A percentile compares a stretch with the other conserved stretches of the same genome.
These are phyloP conservation scores for Caenorhabditis imperialis DNA, from an alignment of 2,888 invertebrate species.

Conservation along the genomic window DNA sequence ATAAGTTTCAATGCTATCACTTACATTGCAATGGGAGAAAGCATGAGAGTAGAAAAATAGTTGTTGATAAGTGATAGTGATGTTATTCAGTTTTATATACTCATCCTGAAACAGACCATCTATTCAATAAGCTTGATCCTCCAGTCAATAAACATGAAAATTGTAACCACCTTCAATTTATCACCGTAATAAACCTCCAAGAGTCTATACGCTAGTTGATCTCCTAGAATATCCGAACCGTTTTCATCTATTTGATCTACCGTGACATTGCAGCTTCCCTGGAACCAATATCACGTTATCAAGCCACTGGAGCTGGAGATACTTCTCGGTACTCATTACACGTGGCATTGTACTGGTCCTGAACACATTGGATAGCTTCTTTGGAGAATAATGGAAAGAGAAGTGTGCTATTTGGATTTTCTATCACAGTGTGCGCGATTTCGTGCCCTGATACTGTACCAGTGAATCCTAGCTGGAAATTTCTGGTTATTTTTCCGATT, in stretches of 20 bases:
- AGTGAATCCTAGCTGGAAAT: slow-evolving; percentile 1
- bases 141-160: background rate
- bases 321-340: background rate
- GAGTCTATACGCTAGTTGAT: background rate
- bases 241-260: slow-evolving; percentile 6
- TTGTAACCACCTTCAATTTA: background rate
- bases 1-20: background rate
- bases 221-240: slow-evolving; percentile 3
- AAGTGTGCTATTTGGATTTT: background rate
- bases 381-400: background rate
- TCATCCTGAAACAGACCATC: background rate
- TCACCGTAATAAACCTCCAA: background rate
- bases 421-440: background rate
- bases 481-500: no score
- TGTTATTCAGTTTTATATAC: background rate
- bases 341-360: background rate
- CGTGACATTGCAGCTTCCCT: background rate
- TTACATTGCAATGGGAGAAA: no score
- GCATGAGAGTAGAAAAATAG: no score
- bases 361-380: background rate
- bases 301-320: no score
- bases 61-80: background rate
- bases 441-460: background rate
- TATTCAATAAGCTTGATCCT: no score
- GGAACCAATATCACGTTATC: background rate